These are phyloP conservation scores for Camponotus fellah DNA, from an alignment of 2,888 invertebrate species.

Conservation along the genomic window DNA sequence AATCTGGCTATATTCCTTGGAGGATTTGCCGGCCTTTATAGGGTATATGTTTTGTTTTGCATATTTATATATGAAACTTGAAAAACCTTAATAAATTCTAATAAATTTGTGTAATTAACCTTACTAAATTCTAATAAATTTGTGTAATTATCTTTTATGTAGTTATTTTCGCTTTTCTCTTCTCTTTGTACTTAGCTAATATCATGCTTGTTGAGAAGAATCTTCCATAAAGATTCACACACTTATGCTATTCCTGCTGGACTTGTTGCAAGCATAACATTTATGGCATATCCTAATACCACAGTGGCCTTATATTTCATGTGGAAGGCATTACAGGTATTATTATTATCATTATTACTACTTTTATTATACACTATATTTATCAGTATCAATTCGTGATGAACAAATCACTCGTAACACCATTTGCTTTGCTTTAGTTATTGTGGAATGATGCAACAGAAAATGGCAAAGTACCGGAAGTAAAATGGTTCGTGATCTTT, in stretches of 20 bases:
- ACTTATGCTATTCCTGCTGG: slow-evolving; percentile 91
- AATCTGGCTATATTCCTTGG: slow-evolving; percentile 91
- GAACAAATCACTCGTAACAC: neutral
- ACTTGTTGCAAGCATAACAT: slow-evolving; percentile 90
- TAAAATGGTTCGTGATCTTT: slow-evolving; percentile 90
- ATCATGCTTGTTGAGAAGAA: slow-evolving; percentile 90
- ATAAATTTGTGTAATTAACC: slow-evolving; percentile 11
- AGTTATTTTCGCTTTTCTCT: slow-evolving; percentile 65
- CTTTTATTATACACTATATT: neutral
- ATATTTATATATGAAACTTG: neutral
- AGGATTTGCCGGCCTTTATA: slow-evolving; percentile 90
- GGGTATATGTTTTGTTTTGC: slow-evolving; percentile 86
- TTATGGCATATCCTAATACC: slow-evolving; percentile 91
- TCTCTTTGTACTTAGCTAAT: slow-evolving; percentile 86
- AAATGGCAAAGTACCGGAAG: slow-evolving; percentile 89
- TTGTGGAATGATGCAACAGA: slow-evolving; percentile 91
- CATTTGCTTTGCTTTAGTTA: slow-evolving; percentile 86
- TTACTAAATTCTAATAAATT: slow-evolving; percentile 12
- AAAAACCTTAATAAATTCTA: slow-evolving; percentile 1
- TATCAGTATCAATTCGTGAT: slow-evolving; percentile 11
- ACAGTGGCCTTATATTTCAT: slow-evolving; percentile 93
- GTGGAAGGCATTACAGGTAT: slow-evolving; percentile 94
- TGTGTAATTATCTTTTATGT: neutral
- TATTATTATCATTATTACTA: neutral
- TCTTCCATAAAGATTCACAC: slow-evolving; percentile 88